Percentiles rank a stretch among this genome's conserved stretches.
Conservation (phyloP, 2,888 invertebrate species). For the Drosophila paramelanica region DNA sequence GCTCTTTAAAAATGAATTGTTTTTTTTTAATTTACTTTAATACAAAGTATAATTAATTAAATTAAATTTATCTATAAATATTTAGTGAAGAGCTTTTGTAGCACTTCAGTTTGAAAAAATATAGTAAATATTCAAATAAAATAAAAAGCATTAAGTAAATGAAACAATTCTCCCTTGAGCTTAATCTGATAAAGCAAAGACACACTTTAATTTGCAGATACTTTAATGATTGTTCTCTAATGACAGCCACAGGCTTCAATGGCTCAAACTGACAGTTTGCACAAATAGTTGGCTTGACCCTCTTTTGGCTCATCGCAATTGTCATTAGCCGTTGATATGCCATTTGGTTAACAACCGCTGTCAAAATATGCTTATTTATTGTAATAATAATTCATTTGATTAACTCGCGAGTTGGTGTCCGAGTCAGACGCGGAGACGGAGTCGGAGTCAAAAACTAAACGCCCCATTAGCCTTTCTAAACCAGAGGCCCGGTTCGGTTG, state of each 20-base stretch:
- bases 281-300: slow-evolving; percentile 23
- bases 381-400: slow-evolving; percentile 79
- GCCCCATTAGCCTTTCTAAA: slow-evolving; percentile 79
- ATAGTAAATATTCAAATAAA: too few species aligned
- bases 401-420: slow-evolving; percentile 51
- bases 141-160: not conserved
- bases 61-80: too few species aligned
- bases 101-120: too few species aligned
- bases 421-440: slow-evolving; percentile 7
- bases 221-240: slow-evolving; percentile 24
- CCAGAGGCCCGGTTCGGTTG: slow-evolving; percentile 14
- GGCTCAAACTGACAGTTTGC: slow-evolving; percentile 10
- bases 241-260: slow-evolving; percentile 12
- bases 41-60: too few species aligned
- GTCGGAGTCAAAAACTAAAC: slow-evolving; percentile 59
- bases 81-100: too few species aligned
- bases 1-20: not conserved
- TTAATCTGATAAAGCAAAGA: slow-evolving; percentile 3
- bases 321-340: slow-evolving; percentile 60
- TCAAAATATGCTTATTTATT: slow-evolving; percentile 76
- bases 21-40: too few species aligned
- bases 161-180: not conserved
- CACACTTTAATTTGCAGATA: slow-evolving; percentile 11
- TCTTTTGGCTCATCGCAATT: slow-evolving; percentile 29
- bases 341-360: slow-evolving; percentile 75